Base-by-base conservation (phyloP, 2,888 invertebrate genomes). In the Caenorhabditis becei region DNA sequence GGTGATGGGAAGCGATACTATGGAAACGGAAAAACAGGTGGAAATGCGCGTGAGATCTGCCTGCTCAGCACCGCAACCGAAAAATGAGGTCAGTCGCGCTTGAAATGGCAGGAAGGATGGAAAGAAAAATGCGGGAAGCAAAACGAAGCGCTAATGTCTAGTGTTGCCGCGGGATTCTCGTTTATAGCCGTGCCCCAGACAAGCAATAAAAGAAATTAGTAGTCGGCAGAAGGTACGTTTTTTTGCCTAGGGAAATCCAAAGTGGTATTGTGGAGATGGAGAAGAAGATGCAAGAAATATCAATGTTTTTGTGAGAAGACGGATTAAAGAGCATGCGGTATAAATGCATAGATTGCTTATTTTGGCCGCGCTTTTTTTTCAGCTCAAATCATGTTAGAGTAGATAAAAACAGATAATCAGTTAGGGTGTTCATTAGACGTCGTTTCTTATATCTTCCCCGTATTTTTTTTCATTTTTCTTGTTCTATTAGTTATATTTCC, bases 311-410 rank as follows among this genome's bases (percentile, higher is more conserved):
- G 47, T 16, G 47, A 47, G 23, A 10, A 4, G 32, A 32, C 58
- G 59, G 69, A 69, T 69, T 69, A 69, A 67, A 67, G 28, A 49
- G 51, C 49, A 58, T 24, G 26, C 58, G 58, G 37, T 24, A 16
- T 10, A 10, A 41, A 41, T 41, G 41, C 41, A 16, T 16, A 41
- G 16, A 41, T 41, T 41, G 14, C 41, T 14, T 41, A 41, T 41
- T 41, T 26, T 32, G 10, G 62, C 26, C 16, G 10, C 1, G 51
- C 26, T 37, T 2, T 11, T 3, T 41, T 41, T 41, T 16, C 41
- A 41, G 10, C 41, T 41, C 41, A 41, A 41, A 41, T 41, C 16
- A 41, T 41, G 16, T 5, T 14, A 1, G 35, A 23, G 37, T 18
- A 58, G 47, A 35, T 49, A 47, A 59, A 47, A 59, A 47, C 37